Conservation (phyloP, 2,113 vertebrate genomes). For the Smithornis capensis region DNA sequence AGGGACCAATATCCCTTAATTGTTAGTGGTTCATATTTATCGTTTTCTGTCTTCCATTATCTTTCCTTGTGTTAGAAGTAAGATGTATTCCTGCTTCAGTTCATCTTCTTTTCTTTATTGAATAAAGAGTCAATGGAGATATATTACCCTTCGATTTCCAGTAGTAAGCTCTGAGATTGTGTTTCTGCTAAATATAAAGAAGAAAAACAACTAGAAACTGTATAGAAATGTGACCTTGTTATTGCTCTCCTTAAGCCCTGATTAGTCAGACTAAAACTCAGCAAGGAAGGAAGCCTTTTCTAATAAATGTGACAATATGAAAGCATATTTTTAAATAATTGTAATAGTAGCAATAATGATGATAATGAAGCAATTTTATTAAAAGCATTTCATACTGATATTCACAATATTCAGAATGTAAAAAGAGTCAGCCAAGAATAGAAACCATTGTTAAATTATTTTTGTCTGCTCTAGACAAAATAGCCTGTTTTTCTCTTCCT, state of each 20-base stretch:
- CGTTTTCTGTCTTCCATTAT: background rate
- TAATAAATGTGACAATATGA: background rate
- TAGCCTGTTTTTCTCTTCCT: background rate
- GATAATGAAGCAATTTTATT: background rate
- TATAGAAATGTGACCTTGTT: background rate
- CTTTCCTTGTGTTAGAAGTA: background rate
- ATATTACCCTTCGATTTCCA: background rate
- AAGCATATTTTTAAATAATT: background rate
- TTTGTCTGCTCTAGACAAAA: background rate
- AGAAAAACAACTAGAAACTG: background rate
- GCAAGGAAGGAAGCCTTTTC: background rate
- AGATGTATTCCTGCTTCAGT: background rate
- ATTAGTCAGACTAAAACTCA: background rate
- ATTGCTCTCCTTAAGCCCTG: background rate
- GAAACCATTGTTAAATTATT: background rate
- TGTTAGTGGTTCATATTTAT: background rate
- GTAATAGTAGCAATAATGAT: background rate
- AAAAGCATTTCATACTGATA: background rate
- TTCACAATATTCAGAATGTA: background rate
- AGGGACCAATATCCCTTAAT: accelerated
- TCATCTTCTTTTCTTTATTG: background rate
- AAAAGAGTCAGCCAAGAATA: background rate
- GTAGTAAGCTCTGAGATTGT: background rate
- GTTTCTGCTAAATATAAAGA: background rate
- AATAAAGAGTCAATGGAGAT: background rate